A percentile compares a stretch with the other conserved stretches of the same genome.
Evolutionary conservation across 2,888 invertebrate species (phyloP).

Genomic region (Acrobasis consociella): DNA sequence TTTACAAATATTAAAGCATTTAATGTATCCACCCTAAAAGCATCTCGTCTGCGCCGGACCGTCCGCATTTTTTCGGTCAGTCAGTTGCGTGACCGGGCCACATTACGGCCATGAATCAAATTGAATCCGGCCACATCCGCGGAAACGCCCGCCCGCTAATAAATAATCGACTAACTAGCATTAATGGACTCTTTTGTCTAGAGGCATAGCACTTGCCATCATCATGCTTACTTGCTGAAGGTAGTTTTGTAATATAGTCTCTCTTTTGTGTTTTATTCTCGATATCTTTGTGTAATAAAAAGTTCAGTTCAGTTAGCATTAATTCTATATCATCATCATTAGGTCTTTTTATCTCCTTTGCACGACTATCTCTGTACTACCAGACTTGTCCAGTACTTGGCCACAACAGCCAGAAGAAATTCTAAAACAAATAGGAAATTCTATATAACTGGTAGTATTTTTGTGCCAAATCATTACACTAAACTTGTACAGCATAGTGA

Average conservation of each 20-base stretch:
- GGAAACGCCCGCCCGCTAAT: conserved; percentile 63
- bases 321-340: no score
- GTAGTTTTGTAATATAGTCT: background rate
- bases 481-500: no score
- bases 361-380: no score
- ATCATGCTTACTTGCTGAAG: background rate
- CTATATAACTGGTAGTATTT: no score
- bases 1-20: no score
- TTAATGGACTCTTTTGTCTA: conserved; percentile 40
- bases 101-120: conserved; percentile 74
- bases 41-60: conserved; percentile 32
- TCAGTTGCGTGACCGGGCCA: conserved; percentile 67
- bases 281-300: no score
- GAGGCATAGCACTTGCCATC: conserved; percentile 2
- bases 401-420: no score
- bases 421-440: no score
- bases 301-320: background rate
- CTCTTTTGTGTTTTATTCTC: no score
- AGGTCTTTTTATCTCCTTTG: no score
- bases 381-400: no score
- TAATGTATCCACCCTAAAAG: conserved; percentile 22
- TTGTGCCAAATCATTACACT: background rate
- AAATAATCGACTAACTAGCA: conserved; percentile 64
- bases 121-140: conserved; percentile 58
- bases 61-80: conserved; percentile 54